A percentile compares a stretch with the other conserved stretches of the same genome.
These are phyloP conservation scores for Rhinichthys klamathensis DNA, from an alignment of 2,113 vertebrate species.

Conservation along the genomic window DNA sequence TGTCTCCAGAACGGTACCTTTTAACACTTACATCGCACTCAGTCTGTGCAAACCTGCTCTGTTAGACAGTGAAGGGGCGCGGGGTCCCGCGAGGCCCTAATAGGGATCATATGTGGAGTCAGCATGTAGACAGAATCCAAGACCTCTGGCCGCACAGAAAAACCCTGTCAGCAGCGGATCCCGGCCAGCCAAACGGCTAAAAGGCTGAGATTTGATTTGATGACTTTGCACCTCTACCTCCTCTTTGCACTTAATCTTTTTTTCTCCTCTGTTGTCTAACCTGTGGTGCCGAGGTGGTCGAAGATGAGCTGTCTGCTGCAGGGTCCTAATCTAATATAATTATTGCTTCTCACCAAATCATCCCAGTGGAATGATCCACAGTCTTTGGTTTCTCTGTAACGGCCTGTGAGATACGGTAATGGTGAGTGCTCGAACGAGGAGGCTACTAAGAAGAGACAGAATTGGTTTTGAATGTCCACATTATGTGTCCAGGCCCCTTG, in stretches of 20 bases:
- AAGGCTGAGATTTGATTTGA: conserved; percentile 50
- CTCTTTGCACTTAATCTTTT: conserved; percentile 45
- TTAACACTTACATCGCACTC: conserved; percentile 54
- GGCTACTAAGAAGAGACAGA: conserved; percentile 19
- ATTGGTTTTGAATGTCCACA: conserved; percentile 25
- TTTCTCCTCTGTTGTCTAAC: conserved; percentile 42
- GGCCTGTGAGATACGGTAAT: conserved; percentile 20
- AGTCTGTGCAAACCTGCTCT: conserved; percentile 23
- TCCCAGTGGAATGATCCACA: conserved; percentile 31
- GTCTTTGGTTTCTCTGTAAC: conserved; percentile 40
- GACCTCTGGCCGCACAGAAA: conserved; percentile 65
- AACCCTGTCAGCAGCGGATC: conserved; percentile 43
- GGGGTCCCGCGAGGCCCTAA: conserved; percentile 73
- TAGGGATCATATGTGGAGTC: conserved; percentile 81
- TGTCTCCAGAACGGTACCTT: conserved; percentile 34
- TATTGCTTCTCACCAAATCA: conserved; percentile 42
- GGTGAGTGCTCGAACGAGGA: conserved; percentile 22
- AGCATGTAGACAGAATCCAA: conserved; percentile 74
- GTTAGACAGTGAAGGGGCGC: conserved; percentile 57
- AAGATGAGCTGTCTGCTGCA: conserved; percentile 35
- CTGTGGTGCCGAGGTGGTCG: conserved; percentile 35
- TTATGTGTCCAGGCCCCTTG: conserved; percentile 1
- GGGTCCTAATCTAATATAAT: conserved; percentile 42
- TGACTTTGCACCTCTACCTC: conserved; percentile 48
- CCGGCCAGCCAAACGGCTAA: conserved; percentile 40